Base-by-base conservation (phyloP, 2,797 vertebrate genomes). In the Parambassis ranga region DNA sequence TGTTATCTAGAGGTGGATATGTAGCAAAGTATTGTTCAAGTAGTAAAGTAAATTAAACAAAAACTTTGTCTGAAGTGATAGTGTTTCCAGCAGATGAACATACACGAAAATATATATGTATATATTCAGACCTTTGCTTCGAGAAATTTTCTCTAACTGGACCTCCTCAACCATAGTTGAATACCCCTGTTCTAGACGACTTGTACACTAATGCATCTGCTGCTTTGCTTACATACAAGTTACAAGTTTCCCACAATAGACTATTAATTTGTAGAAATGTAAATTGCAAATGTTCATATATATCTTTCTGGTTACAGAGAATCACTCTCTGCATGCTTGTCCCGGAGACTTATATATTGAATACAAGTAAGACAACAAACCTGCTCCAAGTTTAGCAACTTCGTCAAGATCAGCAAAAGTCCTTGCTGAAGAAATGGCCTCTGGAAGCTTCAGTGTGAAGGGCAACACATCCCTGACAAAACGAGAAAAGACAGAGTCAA, bases 361-460 rank as follows among this genome's bases (percentile, higher is more conserved):
- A 33, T 6, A 35, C 0, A 42, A 63, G 47, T 1, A 9, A 23
- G 4, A 14, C 5, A 37, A 92, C 95, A 90, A 89, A 98, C 96
- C 94, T 83, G 94, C 77, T 87, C 95, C 95, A 18, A 94, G 87
- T 71, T 95, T 93, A 57, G 94, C 93, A 46, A 97, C 65, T 69
- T 93, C 90, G 82, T 95, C 93, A 8, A 98, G 94, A 26, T 95
- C 93, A 43, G 89, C 83, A 64, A 93, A 91, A 0, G 92, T 94
- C 73, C 87, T 92, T 67, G 96, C 94, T 70, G 89, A 79, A 64
- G 91, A 69, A 43, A 98, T 91, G 57, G 90, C 90, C 58, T 92
- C 91, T 50, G 96, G 96, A 49, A 98, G 86, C 87, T 93, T 95
- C 88, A 98, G 90, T 16, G 94, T 94, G 82, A 95, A 96, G 0